Base-by-base conservation (phyloP, 2,888 invertebrate species). In the Charanyca ferruginea region DNA sequence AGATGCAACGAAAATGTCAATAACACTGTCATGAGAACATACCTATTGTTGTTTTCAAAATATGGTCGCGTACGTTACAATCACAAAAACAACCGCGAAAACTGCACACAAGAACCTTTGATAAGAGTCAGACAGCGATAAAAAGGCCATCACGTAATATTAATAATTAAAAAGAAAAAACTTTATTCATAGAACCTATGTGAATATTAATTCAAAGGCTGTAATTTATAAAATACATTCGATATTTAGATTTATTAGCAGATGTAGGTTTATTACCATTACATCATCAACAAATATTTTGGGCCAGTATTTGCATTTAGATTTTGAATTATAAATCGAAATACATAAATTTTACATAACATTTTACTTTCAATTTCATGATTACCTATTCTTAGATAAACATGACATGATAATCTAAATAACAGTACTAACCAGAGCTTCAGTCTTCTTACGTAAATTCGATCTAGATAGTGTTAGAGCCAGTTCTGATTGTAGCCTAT, bases 391-490 rank as follows among this genome's bases (percentile, higher is more conserved):
- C 49, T 59, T 59, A 68, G 25, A 66, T 51, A 64, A 41, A 49
- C 35, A 49, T 55, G 51, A 53, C 53, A 42, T 54, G 48, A 63
- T 77, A 61, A 58, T 59, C 35, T 51, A 44, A 32, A 70, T 73
- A 67, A 23, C 28, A 49, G 32, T 65, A 93, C 96, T 95, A 89
- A 96, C 96, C 94, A 96, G 91, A 79, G 96, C 95, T 89, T 97
- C 97, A 90, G 97, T 97, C 93, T 97, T 96, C 93, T 97, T 97
- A 85, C 96, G 96, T 84, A 98, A 95, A 94, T 98, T 97, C 61
- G 98, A 97, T 87, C 98, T 96, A 83, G 97, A 97, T 70, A 98
- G 92, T 7, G 98, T 98, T 67, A 97, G 96, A 62, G 96, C 97
- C 78, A 98, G 93, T 93, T 98, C 98, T 66, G 97, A 97, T 83